phyloP scores from a whole-genome alignment of 2,888 invertebrate genomes.

The Drosophila koepferae region DNA sequence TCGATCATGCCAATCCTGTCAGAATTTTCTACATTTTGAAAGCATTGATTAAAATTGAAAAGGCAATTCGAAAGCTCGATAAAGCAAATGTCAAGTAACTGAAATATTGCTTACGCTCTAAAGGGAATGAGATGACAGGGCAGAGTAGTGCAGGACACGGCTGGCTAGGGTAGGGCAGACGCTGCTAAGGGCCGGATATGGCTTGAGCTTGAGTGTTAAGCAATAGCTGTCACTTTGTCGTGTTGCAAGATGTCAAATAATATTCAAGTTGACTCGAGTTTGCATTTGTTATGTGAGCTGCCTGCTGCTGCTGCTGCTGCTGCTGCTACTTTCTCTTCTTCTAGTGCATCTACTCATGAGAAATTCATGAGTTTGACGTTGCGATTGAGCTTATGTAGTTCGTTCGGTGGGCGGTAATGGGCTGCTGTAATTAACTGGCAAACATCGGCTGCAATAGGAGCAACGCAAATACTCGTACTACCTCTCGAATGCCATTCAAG shows the following conservation, averaged over 20 bases:
- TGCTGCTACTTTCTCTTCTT: not conserved
- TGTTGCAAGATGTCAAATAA: conserved; percentile 36
- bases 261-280: conserved; percentile 32
- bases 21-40: not conserved
- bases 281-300: conserved; percentile 14
- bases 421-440: conserved; percentile 30
- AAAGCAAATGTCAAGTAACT: conserved; percentile 9
- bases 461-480: conserved; percentile 10
- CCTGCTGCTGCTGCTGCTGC: not conserved
- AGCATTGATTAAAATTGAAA: conserved; percentile 1
- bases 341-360: conserved; percentile 35
- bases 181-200: too few species aligned
- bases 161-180: not conserved
- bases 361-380: conserved; percentile 52
- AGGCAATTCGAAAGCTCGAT: not conserved
- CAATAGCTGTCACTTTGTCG: conserved; percentile 36
- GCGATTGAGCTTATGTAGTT: not conserved
- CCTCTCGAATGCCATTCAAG: conserved; percentile 4
- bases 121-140: not conserved
- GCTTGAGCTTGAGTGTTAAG: not conserved
- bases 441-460: conserved; percentile 1
- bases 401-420: not conserved
- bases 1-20: not conserved
- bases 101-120: not conserved
- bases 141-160: not conserved